Evolutionary conservation across 1,140 invertebrate genomes (phyloP).

Genomic region (Drosophila pseudoananassae): DNA sequence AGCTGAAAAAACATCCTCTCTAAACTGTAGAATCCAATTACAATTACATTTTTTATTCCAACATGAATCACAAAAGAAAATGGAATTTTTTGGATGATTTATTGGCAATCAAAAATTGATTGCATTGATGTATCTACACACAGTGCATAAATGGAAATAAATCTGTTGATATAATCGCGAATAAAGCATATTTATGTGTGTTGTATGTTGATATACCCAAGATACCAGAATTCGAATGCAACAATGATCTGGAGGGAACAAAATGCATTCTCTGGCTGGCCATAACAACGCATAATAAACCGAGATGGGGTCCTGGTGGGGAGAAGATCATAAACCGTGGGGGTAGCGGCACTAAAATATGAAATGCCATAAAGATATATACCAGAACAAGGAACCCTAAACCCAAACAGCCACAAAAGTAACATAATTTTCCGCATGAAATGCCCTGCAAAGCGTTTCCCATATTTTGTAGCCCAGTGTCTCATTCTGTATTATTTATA

Average conservation of each 20-base stretch:
- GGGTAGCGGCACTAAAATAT: constrained; percentile 51
- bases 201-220: not conserved
- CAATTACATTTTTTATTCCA: no score
- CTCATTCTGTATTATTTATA: constrained; percentile 36
- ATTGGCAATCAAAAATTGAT: constrained; percentile 39
- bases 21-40: no score
- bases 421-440: constrained; percentile 72
- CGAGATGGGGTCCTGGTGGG: constrained; percentile 2
- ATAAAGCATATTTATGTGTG: constrained; percentile 30
- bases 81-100: constrained; percentile 26
- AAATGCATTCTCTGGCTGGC: constrained; percentile 18
- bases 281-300: constrained; percentile 36
- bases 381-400: constrained; percentile 20
- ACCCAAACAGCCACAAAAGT: constrained; percentile 53
- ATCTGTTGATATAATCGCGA: constrained; percentile 37
- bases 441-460: constrained; percentile 53
- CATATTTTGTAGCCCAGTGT: constrained; percentile 40
- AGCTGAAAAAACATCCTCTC: no score
- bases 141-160: constrained; percentile 27
- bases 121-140: constrained; percentile 10
- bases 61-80: not conserved
- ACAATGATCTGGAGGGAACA: constrained; percentile 21
- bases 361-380: constrained; percentile 66
- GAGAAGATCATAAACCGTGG: constrained; percentile 10
- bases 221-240: constrained; percentile 21